Evolutionary conservation across 2,113 vertebrate species (phyloP).

Genomic region (Paraplagusia blochii): DNA sequence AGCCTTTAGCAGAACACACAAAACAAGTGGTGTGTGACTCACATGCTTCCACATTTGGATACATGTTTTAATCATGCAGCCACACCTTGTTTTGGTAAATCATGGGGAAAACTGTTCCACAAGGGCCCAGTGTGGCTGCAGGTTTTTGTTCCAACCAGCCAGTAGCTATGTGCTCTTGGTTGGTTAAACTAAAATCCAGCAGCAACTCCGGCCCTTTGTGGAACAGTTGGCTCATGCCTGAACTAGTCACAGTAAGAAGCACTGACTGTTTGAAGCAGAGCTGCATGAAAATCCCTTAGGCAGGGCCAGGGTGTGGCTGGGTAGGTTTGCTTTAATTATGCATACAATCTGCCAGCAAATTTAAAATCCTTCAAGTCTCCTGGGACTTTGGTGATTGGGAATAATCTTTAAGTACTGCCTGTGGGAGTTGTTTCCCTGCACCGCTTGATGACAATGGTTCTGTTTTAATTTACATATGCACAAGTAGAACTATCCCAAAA

Average conservation of each 20-base stretch:
- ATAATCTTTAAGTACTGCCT: conserved; percentile 53
- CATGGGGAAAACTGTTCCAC: conserved; percentile 6
- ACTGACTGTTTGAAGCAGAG: conserved; percentile 29
- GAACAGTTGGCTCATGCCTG: no score
- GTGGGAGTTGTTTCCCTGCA: conserved; percentile 22
- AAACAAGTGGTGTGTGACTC: conserved; percentile 39
- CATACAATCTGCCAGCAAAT: conserved; percentile 65
- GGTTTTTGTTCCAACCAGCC: no score
- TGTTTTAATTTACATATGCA: conserved; percentile 26
- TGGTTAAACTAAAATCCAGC: no score
- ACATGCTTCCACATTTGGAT: conserved; percentile 19
- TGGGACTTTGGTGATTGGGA: conserved; percentile 50
- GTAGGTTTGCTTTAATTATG: conserved; percentile 67
- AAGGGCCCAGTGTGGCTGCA: no score
- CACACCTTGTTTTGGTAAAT: conserved; percentile 23
- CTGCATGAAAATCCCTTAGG: conserved; percentile 44
- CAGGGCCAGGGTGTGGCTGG: conserved; percentile 22
- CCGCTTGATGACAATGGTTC: background rate
- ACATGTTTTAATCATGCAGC: conserved; percentile 20
- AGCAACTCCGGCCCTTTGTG: no score
- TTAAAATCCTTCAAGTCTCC: conserved; percentile 64
- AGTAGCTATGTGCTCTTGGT: no score
- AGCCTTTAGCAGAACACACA: conserved; percentile 45
- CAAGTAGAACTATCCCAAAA: conserved; percentile 11
- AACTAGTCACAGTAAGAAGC: conserved; percentile 36